These are phyloP conservation scores for Heliconius sara DNA, from an alignment of 2,888 invertebrate genomes.

Conservation along the genomic window DNA sequence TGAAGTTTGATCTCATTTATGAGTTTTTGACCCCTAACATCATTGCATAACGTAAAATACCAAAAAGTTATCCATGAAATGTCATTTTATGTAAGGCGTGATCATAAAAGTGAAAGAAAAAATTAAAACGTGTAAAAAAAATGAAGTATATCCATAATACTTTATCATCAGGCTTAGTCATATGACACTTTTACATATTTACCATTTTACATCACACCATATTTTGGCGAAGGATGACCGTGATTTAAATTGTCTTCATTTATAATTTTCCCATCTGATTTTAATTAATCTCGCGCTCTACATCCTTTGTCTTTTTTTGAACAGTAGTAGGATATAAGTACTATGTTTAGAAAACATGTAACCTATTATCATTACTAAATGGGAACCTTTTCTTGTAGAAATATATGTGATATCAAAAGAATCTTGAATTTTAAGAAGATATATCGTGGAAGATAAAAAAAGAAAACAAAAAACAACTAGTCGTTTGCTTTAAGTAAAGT, in stretches of 20 bases:
- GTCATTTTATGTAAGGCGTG: background rate
- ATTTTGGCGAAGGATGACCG: constrained; percentile 50
- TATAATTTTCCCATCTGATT: constrained; percentile 44
- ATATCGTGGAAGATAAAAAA: background rate
- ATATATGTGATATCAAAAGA: constrained; percentile 3
- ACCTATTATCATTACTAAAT: constrained; percentile 33
- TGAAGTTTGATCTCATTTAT: no score
- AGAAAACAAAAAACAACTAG: background rate
- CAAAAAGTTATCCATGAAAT: no score
- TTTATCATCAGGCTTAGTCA: background rate
- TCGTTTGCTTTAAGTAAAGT: background rate
- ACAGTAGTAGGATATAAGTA: constrained; percentile 27
- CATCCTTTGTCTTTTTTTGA: constrained; percentile 35
- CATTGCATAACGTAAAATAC: no score
- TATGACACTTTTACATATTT: constrained; percentile 9
- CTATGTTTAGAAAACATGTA: constrained; percentile 31
- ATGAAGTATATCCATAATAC: background rate
- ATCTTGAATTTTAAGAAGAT: background rate
- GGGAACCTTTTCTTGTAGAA: constrained; percentile 8
- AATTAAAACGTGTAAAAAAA: background rate
- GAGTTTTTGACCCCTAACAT: no score
- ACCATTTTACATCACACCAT: constrained; percentile 29
- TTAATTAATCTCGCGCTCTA: constrained; percentile 33
- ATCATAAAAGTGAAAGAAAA: background rate
- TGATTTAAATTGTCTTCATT: constrained; percentile 38